These are phyloP conservation scores for Micronycteris hirsuta DNA, from an alignment of 2,113 vertebrate species.

Conservation along the genomic window DNA sequence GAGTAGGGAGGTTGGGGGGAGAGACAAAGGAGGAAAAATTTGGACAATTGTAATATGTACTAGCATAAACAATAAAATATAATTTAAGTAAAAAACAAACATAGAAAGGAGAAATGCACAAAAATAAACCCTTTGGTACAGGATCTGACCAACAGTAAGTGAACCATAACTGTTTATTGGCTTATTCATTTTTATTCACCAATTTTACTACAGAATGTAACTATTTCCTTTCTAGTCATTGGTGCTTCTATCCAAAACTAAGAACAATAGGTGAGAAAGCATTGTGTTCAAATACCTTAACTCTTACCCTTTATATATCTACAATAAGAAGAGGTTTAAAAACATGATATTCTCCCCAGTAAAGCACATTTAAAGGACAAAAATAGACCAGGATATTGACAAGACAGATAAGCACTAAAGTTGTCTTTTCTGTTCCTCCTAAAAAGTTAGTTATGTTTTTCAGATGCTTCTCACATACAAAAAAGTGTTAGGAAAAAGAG, in stretches of 20 bases:
- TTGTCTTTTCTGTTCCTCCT: background rate
- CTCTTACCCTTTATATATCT: background rate
- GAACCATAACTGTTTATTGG: background rate
- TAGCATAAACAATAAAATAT: no score
- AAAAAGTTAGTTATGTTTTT: slow-evolving; percentile 55
- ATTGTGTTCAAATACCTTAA: background rate
- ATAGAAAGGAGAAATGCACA: no score
- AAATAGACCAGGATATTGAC: background rate
- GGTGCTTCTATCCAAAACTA: background rate
- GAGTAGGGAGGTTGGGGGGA: no score
- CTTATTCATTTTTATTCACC: background rate
- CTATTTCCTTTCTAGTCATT: background rate
- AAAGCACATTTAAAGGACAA: slow-evolving; percentile 31
- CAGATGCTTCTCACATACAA: background rate
- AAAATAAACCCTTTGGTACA: background rate
- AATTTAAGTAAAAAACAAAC: no score
- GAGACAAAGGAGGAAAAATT: no score
- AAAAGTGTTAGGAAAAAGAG: background rate
- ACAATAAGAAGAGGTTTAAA: slow-evolving; percentile 8
- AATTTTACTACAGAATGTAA: background rate
- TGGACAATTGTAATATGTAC: no score
- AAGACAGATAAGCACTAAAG: background rate
- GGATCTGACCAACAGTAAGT: background rate
- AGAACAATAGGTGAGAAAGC: slow-evolving; percentile 13
- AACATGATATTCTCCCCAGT: background rate